Base-by-base conservation (phyloP, 2,113 vertebrate genomes). In the Manacus vitellinus region DNA sequence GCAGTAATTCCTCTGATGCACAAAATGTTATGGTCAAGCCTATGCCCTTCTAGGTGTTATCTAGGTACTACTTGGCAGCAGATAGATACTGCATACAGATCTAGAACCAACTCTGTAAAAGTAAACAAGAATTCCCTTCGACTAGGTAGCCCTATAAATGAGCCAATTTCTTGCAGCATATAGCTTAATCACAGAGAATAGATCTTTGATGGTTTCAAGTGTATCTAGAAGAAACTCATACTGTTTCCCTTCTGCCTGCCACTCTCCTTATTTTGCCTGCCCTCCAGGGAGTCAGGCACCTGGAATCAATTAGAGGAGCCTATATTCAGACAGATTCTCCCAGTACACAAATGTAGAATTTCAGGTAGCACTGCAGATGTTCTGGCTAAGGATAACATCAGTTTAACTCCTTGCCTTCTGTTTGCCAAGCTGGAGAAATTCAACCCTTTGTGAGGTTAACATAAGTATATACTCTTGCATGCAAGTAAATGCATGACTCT, bases 81-180 rank as follows among this genome's bases (percentile, higher is more conserved):
- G 10, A 46, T 0, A 54, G 5, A 9, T 8, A n/a, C 16, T 1
- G 1, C 9, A 22, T 46, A 21, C 3, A 3, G 5, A 65, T 41
- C 16, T 73, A 59, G 27, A 70, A 17, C 27, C 1, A 52, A 3
- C 2, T 30, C 5, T 31, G 3, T 25, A 46, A 14, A 7, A 85
- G 33, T 54, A 80, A 70, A 80, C 14, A 9, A 80, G 23, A n/a
- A 47, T 35, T 72, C 9, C 13, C 13, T 85, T 72, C 11, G 2
- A 33, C 27, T 4, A 37, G 0, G 0, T 67, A 55, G 24, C 9
- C 35, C 9, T 22, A 4, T 35, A 94, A 88, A 46, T 37, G 24
- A 47, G 14, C 47, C 16, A 63, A 6, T 5, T 77, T 58, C 47
- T 72, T n/a, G 33, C 12, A 75, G 4, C 22, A 27, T 8, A 52